These are phyloP conservation scores for Mycalesis mineus DNA, from an alignment of 2,888 invertebrate genomes.

Conservation along the genomic window DNA sequence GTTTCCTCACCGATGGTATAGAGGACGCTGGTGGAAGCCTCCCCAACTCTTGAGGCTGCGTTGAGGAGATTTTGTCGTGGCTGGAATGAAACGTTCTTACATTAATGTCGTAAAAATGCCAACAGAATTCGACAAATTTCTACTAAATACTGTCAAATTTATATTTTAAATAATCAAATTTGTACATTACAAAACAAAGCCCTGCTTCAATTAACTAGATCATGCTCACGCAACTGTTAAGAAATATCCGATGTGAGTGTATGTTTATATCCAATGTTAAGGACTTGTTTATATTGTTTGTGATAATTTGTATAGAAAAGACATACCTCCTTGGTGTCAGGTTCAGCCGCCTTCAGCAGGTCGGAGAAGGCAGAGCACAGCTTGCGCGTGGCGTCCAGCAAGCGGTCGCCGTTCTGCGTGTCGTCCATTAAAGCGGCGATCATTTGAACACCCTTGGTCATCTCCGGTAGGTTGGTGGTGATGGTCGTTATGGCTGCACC, in stretches of 20 bases:
- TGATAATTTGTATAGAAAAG: too few species aligned
- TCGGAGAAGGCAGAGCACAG: conserved; percentile 97
- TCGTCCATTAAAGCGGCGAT: conserved; percentile 97
- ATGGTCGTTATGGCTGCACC: conserved; percentile 98
- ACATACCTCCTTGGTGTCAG: conserved; percentile 89
- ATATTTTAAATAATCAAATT: too few species aligned
- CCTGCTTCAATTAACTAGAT: too few species aligned
- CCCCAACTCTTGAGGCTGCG: conserved; percentile 97
- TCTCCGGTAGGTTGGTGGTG: conserved; percentile 96
- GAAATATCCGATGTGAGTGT: too few species aligned
- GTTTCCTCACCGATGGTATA: conserved; percentile 95
- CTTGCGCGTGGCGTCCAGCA: conserved; percentile 94
- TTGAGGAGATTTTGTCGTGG: conserved; percentile 95
- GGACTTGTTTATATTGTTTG: too few species aligned
- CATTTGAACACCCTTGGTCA: conserved; percentile 95
- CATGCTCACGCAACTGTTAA: too few species aligned
- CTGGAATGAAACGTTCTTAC: conserved; percentile 54
- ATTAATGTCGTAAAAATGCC: too few species aligned
- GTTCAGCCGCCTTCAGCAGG: conserved; percentile 96
- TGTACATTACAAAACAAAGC: too few species aligned
- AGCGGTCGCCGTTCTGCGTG: conserved; percentile 86
- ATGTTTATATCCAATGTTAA: too few species aligned
- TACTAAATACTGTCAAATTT: too few species aligned
- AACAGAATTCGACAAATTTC: too few species aligned
- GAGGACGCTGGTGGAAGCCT: conserved; percentile 95